Conservation (phyloP, 2,888 invertebrate species). For the Belgica antarctica region DNA sequence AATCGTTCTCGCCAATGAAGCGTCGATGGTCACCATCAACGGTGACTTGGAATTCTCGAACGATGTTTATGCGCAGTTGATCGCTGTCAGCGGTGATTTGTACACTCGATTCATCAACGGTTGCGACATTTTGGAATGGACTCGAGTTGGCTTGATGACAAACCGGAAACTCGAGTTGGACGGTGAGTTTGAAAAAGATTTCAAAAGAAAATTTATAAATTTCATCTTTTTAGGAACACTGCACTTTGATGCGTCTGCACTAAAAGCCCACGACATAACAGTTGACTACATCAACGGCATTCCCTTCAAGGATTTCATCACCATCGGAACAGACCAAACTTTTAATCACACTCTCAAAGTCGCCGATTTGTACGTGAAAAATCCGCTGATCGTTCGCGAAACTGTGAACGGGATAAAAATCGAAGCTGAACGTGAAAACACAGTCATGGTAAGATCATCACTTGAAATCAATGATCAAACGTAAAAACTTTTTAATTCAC, state of each 20-base stretch:
- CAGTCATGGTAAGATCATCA: constrained; percentile 56
- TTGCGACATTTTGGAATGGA: constrained; percentile 54
- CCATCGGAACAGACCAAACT: constrained; percentile 55
- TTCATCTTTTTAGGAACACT: constrained; percentile 52
- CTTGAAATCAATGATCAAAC: constrained; percentile 34
- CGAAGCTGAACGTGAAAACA: constrained; percentile 55
- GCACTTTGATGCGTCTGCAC: constrained; percentile 49
- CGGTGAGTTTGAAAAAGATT: not conserved
- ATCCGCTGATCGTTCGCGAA: constrained; percentile 48
- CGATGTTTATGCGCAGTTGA: constrained; percentile 49
- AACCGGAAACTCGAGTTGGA: not conserved
- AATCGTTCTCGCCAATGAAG: constrained; percentile 46
- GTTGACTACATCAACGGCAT: constrained; percentile 56
- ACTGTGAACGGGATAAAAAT: constrained; percentile 56
- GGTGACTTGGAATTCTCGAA: constrained; percentile 52
- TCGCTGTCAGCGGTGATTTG: constrained; percentile 49
- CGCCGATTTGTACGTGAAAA: constrained; percentile 49
- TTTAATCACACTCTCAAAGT: constrained; percentile 53
- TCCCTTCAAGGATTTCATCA: constrained; percentile 55
- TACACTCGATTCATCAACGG: constrained; percentile 51
- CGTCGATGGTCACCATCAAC: constrained; percentile 49
- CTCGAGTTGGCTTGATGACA: constrained; percentile 45
- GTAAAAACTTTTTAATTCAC: constrained; percentile 47
- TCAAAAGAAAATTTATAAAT: not conserved
- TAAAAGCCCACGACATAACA: constrained; percentile 48